A percentile compares a stretch with the other conserved stretches of the same genome.
phyloP scores from a whole-genome alignment of 2,888 invertebrate species.

The Megalurothrips usitatus region DNA sequence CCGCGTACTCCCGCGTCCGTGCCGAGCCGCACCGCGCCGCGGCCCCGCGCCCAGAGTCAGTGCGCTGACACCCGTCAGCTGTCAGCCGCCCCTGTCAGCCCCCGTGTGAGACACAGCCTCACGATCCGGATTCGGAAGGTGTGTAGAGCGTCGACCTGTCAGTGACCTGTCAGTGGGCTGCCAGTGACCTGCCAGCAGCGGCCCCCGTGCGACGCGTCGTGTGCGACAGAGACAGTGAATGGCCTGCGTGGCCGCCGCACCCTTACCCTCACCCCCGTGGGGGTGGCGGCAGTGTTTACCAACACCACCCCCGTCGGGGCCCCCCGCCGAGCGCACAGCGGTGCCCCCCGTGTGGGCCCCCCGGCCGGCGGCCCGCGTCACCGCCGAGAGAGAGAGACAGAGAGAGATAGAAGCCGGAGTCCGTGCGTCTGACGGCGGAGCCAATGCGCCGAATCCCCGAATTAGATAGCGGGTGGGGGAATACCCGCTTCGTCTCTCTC shows the following conservation, averaged over 20 bases:
- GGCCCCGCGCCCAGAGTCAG: neutral
- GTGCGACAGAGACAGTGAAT: neutral
- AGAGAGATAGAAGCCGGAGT: too few relatives aligned
- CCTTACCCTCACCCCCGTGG: neutral
- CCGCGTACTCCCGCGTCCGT: too few relatives aligned
- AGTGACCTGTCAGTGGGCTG: too few relatives aligned
- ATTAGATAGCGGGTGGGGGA: neutral
- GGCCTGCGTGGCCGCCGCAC: neutral
- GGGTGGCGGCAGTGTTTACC: neutral
- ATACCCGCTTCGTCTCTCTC: too few relatives aligned
- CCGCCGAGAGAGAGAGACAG: too few relatives aligned
- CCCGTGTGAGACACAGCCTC: neutral
- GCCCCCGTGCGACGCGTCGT: neutral
- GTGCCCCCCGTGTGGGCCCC: neutral
- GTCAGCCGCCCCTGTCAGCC: neutral
- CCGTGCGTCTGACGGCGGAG: neutral
- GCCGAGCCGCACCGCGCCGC: too few relatives aligned
- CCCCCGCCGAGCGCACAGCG: neutral
- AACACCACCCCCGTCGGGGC: neutral
- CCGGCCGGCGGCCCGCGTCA: neutral
- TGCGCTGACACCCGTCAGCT: slow-evolving; percentile 8
- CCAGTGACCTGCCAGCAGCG: neutral
- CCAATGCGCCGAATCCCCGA: neutral
- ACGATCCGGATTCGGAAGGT: neutral
- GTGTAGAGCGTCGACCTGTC: neutral